These are phyloP conservation scores for Mormoops blainvillei DNA, from an alignment of 2,113 vertebrate genomes.

Conservation along the genomic window DNA sequence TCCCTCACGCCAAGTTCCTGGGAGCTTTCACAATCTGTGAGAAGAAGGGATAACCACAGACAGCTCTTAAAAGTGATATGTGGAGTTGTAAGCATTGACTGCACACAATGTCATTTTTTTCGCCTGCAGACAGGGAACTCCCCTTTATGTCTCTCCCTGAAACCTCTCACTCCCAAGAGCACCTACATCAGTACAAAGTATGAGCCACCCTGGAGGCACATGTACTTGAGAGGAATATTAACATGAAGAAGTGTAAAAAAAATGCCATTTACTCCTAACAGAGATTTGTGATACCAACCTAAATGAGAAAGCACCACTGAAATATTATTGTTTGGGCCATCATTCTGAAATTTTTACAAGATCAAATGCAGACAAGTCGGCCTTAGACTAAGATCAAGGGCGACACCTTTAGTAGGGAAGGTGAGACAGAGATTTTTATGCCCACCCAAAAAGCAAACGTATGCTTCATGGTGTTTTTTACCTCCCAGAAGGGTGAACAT, in stretches of 20 bases:
- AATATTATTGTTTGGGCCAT: neutral
- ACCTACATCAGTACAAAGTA: neutral
- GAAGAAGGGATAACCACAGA: neutral
- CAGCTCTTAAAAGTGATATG: neutral
- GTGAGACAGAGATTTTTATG: neutral
- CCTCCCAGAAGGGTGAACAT: neutral
- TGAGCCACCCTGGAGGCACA: neutral
- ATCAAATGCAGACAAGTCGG: neutral
- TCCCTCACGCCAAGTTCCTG: neutral
- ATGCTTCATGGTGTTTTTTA: neutral
- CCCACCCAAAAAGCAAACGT: neutral
- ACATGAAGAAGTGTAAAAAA: neutral
- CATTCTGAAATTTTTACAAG: neutral
- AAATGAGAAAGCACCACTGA: neutral
- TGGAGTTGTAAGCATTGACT: neutral
- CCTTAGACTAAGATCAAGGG: neutral
- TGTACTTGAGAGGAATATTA: neutral
- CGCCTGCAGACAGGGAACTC: neutral
- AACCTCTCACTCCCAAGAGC: neutral
- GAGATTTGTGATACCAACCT: neutral
- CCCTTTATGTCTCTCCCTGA: neutral
- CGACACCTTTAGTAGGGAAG: neutral
- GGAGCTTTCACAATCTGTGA: neutral
- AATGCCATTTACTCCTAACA: neutral
- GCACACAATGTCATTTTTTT: neutral